Conservation (phyloP, 2,888 invertebrate genomes). For the Protophormia terraenovae region DNA sequence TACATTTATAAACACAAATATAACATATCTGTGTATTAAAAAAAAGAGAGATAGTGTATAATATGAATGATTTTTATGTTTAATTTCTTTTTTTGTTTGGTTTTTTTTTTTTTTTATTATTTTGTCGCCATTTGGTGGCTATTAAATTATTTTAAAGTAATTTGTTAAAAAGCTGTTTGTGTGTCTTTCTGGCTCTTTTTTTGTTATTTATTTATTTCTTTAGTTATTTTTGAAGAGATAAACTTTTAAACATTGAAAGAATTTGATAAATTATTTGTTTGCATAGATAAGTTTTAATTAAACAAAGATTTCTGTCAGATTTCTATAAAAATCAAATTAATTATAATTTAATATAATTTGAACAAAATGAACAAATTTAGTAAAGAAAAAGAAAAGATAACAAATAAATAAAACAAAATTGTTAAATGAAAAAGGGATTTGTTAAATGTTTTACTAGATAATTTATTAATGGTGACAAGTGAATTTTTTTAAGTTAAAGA, state of each 20-base stretch:
- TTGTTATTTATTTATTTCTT: constrained; percentile 9
- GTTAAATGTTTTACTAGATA: no score
- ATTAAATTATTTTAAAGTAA: constrained; percentile 65
- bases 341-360: constrained; percentile 28
- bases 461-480: no score
- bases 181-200: neutral
- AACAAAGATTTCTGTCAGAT: constrained; percentile 62
- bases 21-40: neutral
- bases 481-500: no score
- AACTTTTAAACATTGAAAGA: neutral
- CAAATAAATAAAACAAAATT: neutral
- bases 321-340: constrained; percentile 48
- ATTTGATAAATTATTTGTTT: constrained; percentile 61
- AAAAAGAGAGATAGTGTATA: neutral
- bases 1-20: neutral
- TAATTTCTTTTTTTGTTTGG: constrained; percentile 44
- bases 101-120: constrained; percentile 46
- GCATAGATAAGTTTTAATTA: constrained; percentile 59
- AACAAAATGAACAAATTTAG: constrained; percentile 23
- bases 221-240: constrained; percentile 5
- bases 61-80: constrained; percentile 54
- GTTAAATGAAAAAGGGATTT: neutral
- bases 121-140: constrained; percentile 65
- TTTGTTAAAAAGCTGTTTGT: constrained; percentile 44
- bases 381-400: constrained; percentile 33